These are phyloP conservation scores for Scrobipalpa costella DNA, from an alignment of 2,888 invertebrate genomes.

Conservation along the genomic window DNA sequence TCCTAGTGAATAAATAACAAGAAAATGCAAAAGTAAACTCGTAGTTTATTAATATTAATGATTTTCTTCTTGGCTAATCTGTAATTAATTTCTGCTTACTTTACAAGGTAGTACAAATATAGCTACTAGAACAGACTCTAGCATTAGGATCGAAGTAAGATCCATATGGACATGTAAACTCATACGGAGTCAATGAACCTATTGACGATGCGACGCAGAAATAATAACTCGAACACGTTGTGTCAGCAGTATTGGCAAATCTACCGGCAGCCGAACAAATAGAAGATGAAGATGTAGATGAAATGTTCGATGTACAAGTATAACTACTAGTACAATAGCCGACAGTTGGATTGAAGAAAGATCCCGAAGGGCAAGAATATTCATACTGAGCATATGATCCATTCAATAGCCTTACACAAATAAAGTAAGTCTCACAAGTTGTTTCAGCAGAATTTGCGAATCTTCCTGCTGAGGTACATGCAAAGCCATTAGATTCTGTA, in stretches of 20 bases:
- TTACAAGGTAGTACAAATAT: conserved; percentile 50
- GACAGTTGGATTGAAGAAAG: conserved; percentile 62
- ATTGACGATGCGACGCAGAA: conserved; percentile 55
- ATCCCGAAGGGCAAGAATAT: conserved; percentile 67
- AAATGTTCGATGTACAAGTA: conserved; percentile 50
- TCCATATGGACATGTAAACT: conserved; percentile 66
- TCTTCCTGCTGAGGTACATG: conserved; percentile 63
- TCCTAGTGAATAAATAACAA: too few relatives aligned
- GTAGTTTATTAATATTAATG: too few relatives aligned
- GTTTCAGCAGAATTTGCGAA: conserved; percentile 62
- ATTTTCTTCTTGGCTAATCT: too few relatives aligned
- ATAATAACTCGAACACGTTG: conserved; percentile 64
- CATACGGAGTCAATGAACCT: conserved; percentile 53
- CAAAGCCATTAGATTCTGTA: conserved; percentile 42
- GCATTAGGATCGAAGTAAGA: conserved; percentile 64
- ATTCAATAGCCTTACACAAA: conserved; percentile 54
- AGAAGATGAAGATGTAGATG: conserved; percentile 43
- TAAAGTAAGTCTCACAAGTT: conserved; percentile 64
- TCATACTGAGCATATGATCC: conserved; percentile 53
- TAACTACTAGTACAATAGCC: conserved; percentile 56
- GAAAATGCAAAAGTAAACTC: too few relatives aligned
- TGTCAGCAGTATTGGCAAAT: conserved; percentile 61
- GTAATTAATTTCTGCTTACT: too few relatives aligned
- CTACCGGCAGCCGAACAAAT: conserved; percentile 64
- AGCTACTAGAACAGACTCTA: conserved; percentile 54